Conservation (phyloP, 2,888 invertebrate species). For the Shargacucullia verbasci region DNA sequence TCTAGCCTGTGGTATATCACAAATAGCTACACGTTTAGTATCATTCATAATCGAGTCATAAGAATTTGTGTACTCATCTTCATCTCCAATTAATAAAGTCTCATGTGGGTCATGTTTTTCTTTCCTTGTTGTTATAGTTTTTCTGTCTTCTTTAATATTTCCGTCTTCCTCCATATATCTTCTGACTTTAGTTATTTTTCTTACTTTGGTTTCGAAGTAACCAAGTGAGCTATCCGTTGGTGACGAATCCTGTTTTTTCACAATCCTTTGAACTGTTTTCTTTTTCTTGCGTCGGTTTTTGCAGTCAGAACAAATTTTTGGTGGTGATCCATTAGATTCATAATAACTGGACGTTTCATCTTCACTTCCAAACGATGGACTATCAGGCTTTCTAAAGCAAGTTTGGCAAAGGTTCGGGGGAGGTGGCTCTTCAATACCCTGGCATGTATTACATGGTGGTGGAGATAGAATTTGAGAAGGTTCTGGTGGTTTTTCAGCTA, state of each 20-base stretch:
- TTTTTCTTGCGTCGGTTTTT: not conserved
- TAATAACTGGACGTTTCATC: not conserved
- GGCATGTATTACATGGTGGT: conserved; percentile 1
- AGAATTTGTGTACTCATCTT: conserved; percentile 28
- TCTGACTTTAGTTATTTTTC: conserved; percentile 62
- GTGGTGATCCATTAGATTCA: not conserved
- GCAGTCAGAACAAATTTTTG: not conserved
- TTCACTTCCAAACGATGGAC: not conserved
- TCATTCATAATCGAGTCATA: conserved; percentile 7
- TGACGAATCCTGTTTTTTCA: not conserved
- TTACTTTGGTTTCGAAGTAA: conserved; percentile 61
- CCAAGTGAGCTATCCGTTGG: conserved; percentile 52
- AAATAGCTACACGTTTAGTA: not conserved
- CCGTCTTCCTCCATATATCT: conserved; percentile 64
- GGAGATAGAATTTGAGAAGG: not conserved
- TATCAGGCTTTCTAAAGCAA: not conserved
- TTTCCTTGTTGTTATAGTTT: conserved; percentile 58
- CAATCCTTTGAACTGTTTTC: conserved; percentile 6
- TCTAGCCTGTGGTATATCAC: not conserved
- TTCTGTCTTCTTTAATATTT: conserved; percentile 62
- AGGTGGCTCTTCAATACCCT: not conserved
- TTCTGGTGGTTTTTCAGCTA: not conserved
- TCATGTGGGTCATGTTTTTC: conserved; percentile 56
- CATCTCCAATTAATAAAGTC: conserved; percentile 39
- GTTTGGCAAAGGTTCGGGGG: not conserved